Percentiles rank a stretch among this genome's conserved stretches.
Conservation (phyloP, 2,797 vertebrate species). For the Enteromius radiatus region DNA sequence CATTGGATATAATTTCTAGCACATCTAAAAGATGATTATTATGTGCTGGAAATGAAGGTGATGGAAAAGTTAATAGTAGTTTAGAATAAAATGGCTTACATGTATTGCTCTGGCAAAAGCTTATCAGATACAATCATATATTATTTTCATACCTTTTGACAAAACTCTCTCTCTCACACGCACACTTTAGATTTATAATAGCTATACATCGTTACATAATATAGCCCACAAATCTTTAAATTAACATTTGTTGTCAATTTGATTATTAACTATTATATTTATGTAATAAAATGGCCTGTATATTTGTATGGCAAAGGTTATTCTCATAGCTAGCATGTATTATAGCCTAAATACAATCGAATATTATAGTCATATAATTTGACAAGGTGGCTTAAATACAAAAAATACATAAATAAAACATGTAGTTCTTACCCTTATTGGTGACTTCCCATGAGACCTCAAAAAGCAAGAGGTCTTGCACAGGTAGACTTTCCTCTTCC, state of each 20-base stretch:
- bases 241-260: too few relatives aligned
- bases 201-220: neutral
- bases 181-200: neutral
- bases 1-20: neutral
- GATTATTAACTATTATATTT: neutral
- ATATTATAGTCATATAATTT: neutral
- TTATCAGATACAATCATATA: neutral
- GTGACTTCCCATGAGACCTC: slow-evolving; percentile 97
- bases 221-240: neutral
- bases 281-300: neutral
- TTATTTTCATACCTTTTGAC: neutral
- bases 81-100: neutral
- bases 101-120: neutral
- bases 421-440: slow-evolving; percentile 88
- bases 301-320: neutral
- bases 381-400: too few relatives aligned
- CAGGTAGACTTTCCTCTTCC: slow-evolving; percentile 86
- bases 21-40: neutral
- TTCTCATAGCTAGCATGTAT: neutral
- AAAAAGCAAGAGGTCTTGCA: slow-evolving; percentile 90
- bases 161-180: neutral
- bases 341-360: neutral
- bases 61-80: neutral
- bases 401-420: neutral
- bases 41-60: neutral